Evolutionary conservation across 2,888 invertebrate genomes (phyloP).

Genomic region (Calameuta pallipes): DNA sequence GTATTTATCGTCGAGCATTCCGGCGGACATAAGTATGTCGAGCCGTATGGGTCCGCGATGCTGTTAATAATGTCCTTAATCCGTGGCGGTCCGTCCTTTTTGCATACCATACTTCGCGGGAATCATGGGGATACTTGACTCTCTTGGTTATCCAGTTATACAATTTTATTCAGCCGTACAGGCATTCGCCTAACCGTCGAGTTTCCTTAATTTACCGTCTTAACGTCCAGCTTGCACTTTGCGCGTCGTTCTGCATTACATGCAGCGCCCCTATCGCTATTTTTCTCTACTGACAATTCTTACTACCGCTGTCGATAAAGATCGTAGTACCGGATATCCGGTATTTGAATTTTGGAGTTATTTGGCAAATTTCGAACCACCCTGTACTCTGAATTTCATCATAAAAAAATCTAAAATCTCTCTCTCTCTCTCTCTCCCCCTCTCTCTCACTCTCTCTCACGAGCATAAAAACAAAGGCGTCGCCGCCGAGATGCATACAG

Average conservation of each 20-base stretch:
- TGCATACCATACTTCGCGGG: slow-evolving; percentile 1
- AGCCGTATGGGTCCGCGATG: slow-evolving; percentile 46
- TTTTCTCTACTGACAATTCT: background rate
- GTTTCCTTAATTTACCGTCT: background rate
- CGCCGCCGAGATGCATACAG: slow-evolving; percentile 18
- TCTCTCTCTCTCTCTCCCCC: background rate
- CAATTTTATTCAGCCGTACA: background rate
- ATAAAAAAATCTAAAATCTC: background rate
- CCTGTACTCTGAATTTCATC: background rate
- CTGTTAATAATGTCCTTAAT: slow-evolving; percentile 65
- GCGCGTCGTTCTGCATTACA: background rate
- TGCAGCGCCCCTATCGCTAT: background rate
- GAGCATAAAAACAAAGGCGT: background rate
- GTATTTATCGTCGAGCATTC: slow-evolving; percentile 62
- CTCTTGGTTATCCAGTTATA: background rate
- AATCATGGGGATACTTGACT: background rate
- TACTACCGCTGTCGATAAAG: too few species aligned
- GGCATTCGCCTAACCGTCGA: background rate
- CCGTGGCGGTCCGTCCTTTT: slow-evolving; percentile 34
- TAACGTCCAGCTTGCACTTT: background rate
- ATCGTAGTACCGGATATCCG: background rate
- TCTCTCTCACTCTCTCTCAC: background rate
- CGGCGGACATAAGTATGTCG: slow-evolving; percentile 61
- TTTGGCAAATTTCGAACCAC: background rate
- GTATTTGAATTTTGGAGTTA: background rate